phyloP scores from a whole-genome alignment of 2,797 vertebrate species.

The Columba guinea region DNA sequence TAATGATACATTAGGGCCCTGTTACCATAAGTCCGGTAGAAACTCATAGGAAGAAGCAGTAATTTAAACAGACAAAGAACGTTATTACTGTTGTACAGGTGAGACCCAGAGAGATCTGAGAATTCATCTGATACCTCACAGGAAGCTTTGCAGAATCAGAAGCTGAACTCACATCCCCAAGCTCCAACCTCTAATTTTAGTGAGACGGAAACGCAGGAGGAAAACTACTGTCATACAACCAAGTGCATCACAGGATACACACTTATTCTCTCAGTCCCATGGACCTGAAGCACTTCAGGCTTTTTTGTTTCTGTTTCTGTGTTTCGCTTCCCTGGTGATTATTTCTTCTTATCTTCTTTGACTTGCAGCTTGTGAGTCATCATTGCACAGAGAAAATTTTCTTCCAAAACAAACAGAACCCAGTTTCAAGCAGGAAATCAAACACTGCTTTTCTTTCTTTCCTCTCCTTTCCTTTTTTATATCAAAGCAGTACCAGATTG shows the following conservation, averaged over 20 bases:
- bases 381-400: not conserved
- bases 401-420: not conserved
- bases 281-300: not conserved
- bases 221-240: not conserved
- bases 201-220: not conserved
- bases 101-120: slow-evolving; percentile 5
- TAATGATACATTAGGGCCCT: slow-evolving; percentile 23
- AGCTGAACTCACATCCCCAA: not conserved
- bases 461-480: not conserved
- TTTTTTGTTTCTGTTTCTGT: not conserved
- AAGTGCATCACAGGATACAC: not conserved
- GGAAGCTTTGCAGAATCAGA: slow-evolving; percentile 16
- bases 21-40: not conserved
- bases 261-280: not conserved
- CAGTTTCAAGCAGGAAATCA: not conserved
- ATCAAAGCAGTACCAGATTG: not conserved
- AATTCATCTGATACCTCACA: not conserved
- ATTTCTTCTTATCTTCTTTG: not conserved
- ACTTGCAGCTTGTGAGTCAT: slow-evolving; percentile 11
- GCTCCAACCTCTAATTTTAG: not conserved
- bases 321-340: not conserved
- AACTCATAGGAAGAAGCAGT: slow-evolving; percentile 7
- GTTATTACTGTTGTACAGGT: slow-evolving; percentile 41
- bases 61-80: slow-evolving; percentile 42
- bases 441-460: not conserved